Conservation (phyloP, 53 echinoderm and acorn worm genomes). For the Apostichopus leukothele region DNA sequence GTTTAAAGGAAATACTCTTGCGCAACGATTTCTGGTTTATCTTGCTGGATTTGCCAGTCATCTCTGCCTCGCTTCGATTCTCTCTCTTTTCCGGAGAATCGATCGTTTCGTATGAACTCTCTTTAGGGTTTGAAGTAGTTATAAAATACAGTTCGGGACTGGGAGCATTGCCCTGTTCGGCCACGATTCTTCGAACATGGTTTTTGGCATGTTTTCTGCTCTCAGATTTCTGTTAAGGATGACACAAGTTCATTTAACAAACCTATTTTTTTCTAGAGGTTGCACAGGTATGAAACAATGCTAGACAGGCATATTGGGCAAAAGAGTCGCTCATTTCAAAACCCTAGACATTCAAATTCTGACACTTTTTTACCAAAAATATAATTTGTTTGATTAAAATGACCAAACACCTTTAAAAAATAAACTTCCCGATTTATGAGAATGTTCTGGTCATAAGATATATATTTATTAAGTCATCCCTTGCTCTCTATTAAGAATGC, state of each 20-base stretch:
- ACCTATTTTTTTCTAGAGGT: no score
- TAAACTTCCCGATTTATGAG: no score
- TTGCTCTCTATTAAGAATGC: no score
- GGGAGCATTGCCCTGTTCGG: constrained; percentile 27
- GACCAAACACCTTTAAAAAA: no score
- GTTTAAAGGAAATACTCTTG: constrained; percentile 19
- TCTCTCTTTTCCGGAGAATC: neutral
- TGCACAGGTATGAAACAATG: no score
- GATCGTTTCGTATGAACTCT: neutral
- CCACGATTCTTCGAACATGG: constrained; percentile 34
- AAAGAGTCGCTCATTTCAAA: no score
- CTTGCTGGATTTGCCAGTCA: neutral
- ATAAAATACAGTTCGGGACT: neutral
- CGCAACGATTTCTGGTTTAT: neutral
- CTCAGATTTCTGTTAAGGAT: constrained; percentile 25
- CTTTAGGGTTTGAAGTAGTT: neutral
- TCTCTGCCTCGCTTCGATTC: neutral
- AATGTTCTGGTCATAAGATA: no score
- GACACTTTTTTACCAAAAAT: no score
- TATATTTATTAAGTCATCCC: no score
- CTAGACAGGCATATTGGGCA: no score
- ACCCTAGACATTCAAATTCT: no score
- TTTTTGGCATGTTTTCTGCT: constrained; percentile 25
- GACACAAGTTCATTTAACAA: neutral
- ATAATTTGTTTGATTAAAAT: no score